Evolutionary conservation across 1,140 invertebrate species (phyloP), one percentile per base, ranked within the genome.

Genomic region (Schlechtendalia chinensis): DNA sequence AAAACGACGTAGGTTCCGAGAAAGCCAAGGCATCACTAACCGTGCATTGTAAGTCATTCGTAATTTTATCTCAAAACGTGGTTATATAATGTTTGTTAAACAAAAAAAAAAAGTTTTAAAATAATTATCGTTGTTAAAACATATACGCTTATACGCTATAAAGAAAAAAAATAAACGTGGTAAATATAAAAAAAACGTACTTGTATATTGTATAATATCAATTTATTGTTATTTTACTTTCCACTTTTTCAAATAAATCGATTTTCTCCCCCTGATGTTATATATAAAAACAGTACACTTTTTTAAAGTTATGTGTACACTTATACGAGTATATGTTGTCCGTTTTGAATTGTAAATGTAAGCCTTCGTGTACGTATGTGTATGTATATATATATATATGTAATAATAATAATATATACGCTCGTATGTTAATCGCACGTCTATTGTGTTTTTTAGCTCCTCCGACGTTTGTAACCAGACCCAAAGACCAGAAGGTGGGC

Each of bases 1-100:
- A 91, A 83, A 95, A 95, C 86, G 87, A 90, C 58, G 92, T 94
- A 74, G 93, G 93, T 5, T 89, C 89, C 39, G 90, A 94, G 61
- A 90, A 90, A 19, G 90, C 92, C 6, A 91, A 91, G 82, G 93
- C 93, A 5, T 89, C 90, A 8, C 87, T 94, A 5, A 91, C 89
- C 29, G 92, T 94, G 47, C 91, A 94, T 83, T 92, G 92, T 93
- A 88, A 90, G 91, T 90, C 65, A 1, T n/a, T 32, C 32, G 5
- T 22, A 4, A 67, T 67, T 45, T 39, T 11, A 27, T 22, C 32
- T 3, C 32, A 8, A 3, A 8, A 39, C 32, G 32, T 8, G 32
- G 3, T 39, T n/a, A n/a, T n/a, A n/a, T n/a, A n/a, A n/a, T n/a
- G n/a, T n/a, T n/a, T n/a, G n/a, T n/a, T n/a, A n/a, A n/a, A n/a